Evolutionary conservation across 2,888 invertebrate genomes (phyloP), one percentile per base, ranked within the genome.

Genomic region (Phania funesta): DNA sequence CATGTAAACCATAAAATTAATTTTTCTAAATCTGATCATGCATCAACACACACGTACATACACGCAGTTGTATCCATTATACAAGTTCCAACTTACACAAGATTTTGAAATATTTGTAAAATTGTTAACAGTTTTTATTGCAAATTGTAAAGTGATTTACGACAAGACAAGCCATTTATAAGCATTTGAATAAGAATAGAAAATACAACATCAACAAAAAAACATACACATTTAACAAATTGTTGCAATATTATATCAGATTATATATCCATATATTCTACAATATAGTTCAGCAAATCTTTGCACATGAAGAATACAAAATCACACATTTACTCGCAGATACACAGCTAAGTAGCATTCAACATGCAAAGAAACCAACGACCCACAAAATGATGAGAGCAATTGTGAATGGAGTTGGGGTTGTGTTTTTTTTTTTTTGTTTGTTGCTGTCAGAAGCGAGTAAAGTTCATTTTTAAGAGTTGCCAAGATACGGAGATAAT

Each of bases 121-220:
- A 67, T 65, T 75, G 67, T 71, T 71, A 83, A 60, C 67, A 76
- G 32, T 54, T 62, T 76, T 38, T 54, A 44, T n/a, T 70, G 74
- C 87, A 90, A 90, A 90, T 90, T 90, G 90, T 89, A 89, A 87
- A 87, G 90, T 90, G 90, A 90, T 90, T 90, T 90, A 90, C 90
- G 90, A 89, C 88, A 89, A 87, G 89, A 87, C 87, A 89, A 88
- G 89, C 89, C 87, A 89, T 89, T 89, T 89, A 85, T 89, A 86
- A 86, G 85, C 83, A 85, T 85, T 82, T 87, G 88, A 87, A 88
- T 87, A 86, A 88, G 89, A 88, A 88, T 89, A 87, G 44, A 65
- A 80, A 71, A 29, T 56, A 20, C 26, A n/a, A n/a, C n/a, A n/a
- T n/a, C n/a, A n/a, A n/a, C 24, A 35, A 75, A 35, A 52, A 64